These are phyloP conservation scores for Nemapogon koenigi DNA, from an alignment of 2,888 invertebrate genomes.

Conservation along the genomic window DNA sequence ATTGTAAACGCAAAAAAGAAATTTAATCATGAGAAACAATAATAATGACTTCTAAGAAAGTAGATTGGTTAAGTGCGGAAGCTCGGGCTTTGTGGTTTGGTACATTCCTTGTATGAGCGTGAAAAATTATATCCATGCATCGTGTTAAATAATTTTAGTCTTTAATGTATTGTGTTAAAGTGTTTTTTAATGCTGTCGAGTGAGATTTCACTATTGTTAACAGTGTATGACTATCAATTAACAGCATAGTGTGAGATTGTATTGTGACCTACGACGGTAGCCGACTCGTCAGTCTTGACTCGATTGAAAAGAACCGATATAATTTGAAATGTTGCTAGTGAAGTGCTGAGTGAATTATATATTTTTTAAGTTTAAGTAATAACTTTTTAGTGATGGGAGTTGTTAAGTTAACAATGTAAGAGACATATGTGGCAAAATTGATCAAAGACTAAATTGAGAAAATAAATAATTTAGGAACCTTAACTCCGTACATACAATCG, in stretches of 20 bases:
- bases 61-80: slow-evolving; percentile 59
- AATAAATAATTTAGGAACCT: no score
- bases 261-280: slow-evolving; percentile 55
- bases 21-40: slow-evolving; percentile 66
- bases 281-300: slow-evolving; percentile 39
- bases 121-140: neutral
- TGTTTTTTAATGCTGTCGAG: neutral
- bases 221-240: slow-evolving; percentile 63
- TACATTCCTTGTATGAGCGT: slow-evolving; percentile 28
- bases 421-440: no score
- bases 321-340: slow-evolving; percentile 49
- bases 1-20: slow-evolving; percentile 56
- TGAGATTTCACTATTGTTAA: slow-evolving; percentile 56
- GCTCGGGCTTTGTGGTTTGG: slow-evolving; percentile 50
- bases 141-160: slow-evolving; percentile 23
- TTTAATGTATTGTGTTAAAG: slow-evolving; percentile 17
- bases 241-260: slow-evolving; percentile 49
- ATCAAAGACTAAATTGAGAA: no score
- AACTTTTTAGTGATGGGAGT: no score
- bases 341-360: slow-evolving; percentile 21
- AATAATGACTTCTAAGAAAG: slow-evolving; percentile 59
- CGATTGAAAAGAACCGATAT: slow-evolving; percentile 63
- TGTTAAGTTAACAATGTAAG: no score
- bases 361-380: neutral
- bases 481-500: no score